Evolutionary conservation across 2,797 vertebrate genomes (phyloP).

Genomic region (Peromyscus aztecus): DNA sequence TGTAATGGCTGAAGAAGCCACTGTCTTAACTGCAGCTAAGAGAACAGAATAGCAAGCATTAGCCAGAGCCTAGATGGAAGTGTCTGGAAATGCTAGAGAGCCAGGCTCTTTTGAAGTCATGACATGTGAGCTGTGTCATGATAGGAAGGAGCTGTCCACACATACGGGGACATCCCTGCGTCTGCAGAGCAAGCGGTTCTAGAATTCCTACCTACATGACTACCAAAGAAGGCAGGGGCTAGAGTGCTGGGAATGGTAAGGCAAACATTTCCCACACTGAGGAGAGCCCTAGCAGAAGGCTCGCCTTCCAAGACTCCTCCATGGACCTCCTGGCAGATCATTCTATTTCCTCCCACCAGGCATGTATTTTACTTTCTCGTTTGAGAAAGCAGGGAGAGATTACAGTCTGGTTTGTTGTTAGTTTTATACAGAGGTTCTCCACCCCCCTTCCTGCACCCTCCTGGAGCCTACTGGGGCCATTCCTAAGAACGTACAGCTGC

Average conservation of each 20-base stretch:
- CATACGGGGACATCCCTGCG: background rate
- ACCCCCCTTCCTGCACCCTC: background rate
- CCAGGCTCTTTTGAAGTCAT: background rate
- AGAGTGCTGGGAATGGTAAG: too few species aligned
- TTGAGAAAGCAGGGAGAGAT: background rate
- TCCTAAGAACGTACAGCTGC: background rate
- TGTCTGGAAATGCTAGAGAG: background rate
- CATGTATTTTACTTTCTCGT: background rate
- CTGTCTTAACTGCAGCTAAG: background rate
- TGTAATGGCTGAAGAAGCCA: background rate
- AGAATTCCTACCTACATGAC: background rate
- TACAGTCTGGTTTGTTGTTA: background rate
- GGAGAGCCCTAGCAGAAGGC: background rate
- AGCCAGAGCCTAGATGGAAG: background rate
- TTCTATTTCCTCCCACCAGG: background rate
- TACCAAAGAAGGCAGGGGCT: background rate
- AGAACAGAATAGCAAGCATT: too few species aligned
- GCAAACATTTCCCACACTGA: background rate
- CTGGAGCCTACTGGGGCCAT: background rate
- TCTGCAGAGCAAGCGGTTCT: background rate
- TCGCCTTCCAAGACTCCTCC: background rate
- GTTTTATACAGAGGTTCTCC: background rate
- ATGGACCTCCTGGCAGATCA: background rate
- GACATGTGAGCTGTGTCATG: background rate
- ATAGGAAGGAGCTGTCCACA: slow-evolving; percentile 1